Conservation (phyloP, 1,140 invertebrate genomes). For the Drosophila saltans region DNA sequence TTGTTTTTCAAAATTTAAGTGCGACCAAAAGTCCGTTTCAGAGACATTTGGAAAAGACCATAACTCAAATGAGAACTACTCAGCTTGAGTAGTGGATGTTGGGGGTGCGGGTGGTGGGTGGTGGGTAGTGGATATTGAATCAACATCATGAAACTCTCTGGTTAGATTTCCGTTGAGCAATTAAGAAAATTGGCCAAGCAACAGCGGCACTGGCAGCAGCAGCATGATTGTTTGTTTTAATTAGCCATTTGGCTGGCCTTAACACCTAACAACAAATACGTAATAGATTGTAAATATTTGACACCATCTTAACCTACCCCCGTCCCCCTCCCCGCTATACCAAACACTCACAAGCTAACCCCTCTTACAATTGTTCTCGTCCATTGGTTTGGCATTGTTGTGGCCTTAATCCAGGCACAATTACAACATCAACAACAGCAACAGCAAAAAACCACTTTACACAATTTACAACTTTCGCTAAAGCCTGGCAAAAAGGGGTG, state of each 20-base stretch:
- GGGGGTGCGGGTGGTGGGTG: background rate
- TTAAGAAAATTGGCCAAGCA: constrained; percentile 70
- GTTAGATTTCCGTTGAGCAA: constrained; percentile 49
- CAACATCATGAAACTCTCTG: constrained; percentile 10
- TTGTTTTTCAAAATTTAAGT: constrained; percentile 31
- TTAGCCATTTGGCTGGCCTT: constrained; percentile 54
- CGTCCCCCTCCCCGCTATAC: constrained; percentile 24
- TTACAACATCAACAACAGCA: constrained; percentile 26
- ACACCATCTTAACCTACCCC: constrained; percentile 47
- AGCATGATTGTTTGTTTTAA: constrained; percentile 38
- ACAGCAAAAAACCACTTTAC: constrained; percentile 44
- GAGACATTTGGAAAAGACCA: constrained; percentile 1
- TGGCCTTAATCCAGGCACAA: constrained; percentile 72
- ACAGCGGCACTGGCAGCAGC: constrained; percentile 25
- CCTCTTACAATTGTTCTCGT: constrained; percentile 4
- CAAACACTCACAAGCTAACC: background rate
- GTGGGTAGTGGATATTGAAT: background rate
- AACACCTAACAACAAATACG: constrained; percentile 47
- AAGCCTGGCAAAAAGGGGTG: background rate
- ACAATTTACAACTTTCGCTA: constrained; percentile 59
- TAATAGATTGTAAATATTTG: constrained; percentile 78
- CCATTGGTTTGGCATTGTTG: constrained; percentile 39
- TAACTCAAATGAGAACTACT: background rate
- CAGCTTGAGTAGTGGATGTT: too few species aligned
- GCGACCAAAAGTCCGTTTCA: background rate